Evolutionary conservation across 1,140 invertebrate genomes (phyloP).

Genomic region (Drosophila subobscura): DNA sequence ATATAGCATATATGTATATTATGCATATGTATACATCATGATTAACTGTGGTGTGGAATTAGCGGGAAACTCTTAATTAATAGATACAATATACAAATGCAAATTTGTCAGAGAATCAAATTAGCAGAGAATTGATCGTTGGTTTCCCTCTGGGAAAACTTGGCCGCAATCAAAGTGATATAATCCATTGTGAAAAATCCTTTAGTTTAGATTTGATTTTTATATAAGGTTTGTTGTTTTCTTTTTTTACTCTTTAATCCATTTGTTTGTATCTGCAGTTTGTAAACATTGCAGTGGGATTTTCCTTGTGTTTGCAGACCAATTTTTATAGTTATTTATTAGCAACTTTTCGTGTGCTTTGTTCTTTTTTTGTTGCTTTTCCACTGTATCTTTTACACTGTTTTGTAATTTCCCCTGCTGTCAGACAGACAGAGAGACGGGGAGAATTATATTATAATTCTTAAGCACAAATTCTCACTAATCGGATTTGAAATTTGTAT

Average conservation of each 20-base stretch:
- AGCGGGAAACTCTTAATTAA: slow-evolving; percentile 31
- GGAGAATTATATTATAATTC: slow-evolving; percentile 18
- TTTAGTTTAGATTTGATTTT: neutral
- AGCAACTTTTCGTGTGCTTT: neutral
- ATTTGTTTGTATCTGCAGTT: neutral
- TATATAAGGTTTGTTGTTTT: slow-evolving; percentile 1
- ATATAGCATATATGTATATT: neutral
- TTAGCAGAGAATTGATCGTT: slow-evolving; percentile 13
- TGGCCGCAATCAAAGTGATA: slow-evolving; percentile 14
- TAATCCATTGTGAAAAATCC: slow-evolving; percentile 8
- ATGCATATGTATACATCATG: slow-evolving; percentile 11
- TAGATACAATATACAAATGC: slow-evolving; percentile 3
- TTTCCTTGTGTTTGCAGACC: neutral
- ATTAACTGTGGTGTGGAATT: slow-evolving; percentile 21
- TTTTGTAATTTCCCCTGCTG: neutral
- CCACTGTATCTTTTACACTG: neutral
- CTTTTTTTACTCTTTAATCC: neutral
- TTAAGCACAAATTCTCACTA: slow-evolving; percentile 2
- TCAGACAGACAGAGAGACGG: neutral
- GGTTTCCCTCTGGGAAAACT: slow-evolving; percentile 20
- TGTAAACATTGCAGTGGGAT: neutral
- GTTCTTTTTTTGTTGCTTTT: neutral
- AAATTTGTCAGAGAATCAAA: slow-evolving; percentile 22
- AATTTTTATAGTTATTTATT: neutral
- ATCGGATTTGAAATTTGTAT: neutral